A percentile compares a stretch with the other conserved stretches of the same genome.
Conservation (phyloP, 2,888 invertebrate genomes). For the Philonicus albiceps region DNA sequence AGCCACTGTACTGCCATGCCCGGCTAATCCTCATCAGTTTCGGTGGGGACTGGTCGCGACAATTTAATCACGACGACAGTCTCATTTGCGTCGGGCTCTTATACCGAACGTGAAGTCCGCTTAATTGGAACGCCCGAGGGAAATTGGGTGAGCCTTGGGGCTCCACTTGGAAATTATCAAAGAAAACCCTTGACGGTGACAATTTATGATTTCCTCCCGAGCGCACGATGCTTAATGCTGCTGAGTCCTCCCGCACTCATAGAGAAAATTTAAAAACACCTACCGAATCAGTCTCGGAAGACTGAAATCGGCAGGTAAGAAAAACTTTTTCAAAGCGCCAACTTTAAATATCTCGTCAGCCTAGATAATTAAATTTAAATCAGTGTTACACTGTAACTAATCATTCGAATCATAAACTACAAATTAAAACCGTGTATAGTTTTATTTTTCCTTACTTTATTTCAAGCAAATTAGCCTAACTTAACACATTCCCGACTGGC, state of each 20-base stretch:
- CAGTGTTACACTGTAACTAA: too few relatives aligned
- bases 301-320: too few relatives aligned
- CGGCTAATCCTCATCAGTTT: slow-evolving; percentile 9
- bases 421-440: too few relatives aligned
- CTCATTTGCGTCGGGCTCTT: neutral
- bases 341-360: too few relatives aligned
- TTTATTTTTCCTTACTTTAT: too few relatives aligned
- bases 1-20: neutral
- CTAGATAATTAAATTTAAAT: too few relatives aligned
- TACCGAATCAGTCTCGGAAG: too few relatives aligned
- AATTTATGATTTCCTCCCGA: neutral
- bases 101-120: slow-evolving; percentile 16
- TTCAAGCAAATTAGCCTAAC: too few relatives aligned
- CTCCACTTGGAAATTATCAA: neutral
- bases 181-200: neutral
- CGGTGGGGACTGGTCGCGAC: neutral
- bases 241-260: neutral
- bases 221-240: neutral
- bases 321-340: too few relatives aligned
- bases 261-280: neutral
- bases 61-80: slow-evolving; percentile 24
- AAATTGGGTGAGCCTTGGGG: neutral
- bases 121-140: slow-evolving; percentile 8
- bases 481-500: too few relatives aligned
- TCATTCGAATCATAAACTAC: too few relatives aligned